Base-by-base conservation (phyloP, 2,113 vertebrate genomes). In the Zosterops borbonicus region DNA sequence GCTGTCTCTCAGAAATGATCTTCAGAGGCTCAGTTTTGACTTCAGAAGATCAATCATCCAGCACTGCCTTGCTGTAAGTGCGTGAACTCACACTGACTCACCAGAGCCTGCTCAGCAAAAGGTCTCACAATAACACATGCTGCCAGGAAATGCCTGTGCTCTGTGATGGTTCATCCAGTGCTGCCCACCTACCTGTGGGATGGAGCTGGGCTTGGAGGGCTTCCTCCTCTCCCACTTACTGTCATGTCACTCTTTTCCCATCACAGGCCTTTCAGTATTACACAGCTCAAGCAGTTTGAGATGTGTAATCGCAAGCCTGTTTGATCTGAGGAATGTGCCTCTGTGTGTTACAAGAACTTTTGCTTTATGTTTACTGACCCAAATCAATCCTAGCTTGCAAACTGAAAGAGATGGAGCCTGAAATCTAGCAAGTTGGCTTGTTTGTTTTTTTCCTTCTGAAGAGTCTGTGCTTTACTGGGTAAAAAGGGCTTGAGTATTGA, bases 251-350 rank as follows among this genome's bases (percentile, higher is more conserved):
- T 68, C 1, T 1, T 92, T 95, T 96, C 96, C 88, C 93, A 77
- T 93, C 93, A 90, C 69, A 58, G 76, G 64, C 60, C 68, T 95
- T 96, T 92, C 92, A 46, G 27, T 89, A 78, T 93, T 55, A 78
- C 20, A 1, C 69, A 37, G 55, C 35, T 82, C 25, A 64, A 60
- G 69, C 33, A 24, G 79, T 47, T 21, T 70, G 79, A 93, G 90
- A 92, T 88, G 87, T 68, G 37, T 75, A 80, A 90, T 77, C 4
- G 0, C 2, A 5, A 88, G 56, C 29, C 56, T 4, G 2, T 93
- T 80, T 88, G 79, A 86, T 85, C 56, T 47, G 68, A 93, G 85
- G 71, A 86, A 80, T 31, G 55, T 77, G 90, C 35, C 56, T 59
- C 0, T 63, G 35, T 87, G 75, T 39, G 35, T 75, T 91, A 41